Percentiles rank a stretch among this genome's conserved stretches.
Conservation (phyloP, 2,113 vertebrate genomes). For the Sinocyclocheilus maitianheensis region DNA sequence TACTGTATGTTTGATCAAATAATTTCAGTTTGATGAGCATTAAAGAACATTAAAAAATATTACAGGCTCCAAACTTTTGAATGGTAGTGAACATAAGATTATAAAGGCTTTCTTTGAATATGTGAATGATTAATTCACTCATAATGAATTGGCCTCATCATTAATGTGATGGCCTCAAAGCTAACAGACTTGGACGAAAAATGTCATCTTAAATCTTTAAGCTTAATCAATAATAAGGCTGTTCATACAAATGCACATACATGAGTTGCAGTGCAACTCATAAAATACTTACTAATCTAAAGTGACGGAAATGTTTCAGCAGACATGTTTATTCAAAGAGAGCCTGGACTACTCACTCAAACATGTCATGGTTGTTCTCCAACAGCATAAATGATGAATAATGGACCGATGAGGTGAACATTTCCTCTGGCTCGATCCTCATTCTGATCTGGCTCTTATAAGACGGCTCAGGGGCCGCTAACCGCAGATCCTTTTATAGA, state of each 20-base stretch:
- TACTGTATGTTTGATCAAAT: not conserved
- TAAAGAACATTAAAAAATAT: not conserved
- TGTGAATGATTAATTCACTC: too few relatives aligned
- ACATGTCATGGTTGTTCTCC: conserved; percentile 7
- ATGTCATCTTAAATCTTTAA: not conserved
- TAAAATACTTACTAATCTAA: not conserved
- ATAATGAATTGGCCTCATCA: too few relatives aligned
- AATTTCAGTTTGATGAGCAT: not conserved
- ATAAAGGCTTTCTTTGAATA: too few relatives aligned
- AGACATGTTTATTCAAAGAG: not conserved
- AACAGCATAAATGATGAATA: not conserved
- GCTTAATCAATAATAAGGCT: not conserved
- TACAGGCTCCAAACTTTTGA: not conserved
- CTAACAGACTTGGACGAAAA: not conserved
- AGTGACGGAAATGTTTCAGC: not conserved
- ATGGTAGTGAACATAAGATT: too few relatives aligned
- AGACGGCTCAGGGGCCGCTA: not conserved
- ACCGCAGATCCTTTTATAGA: conserved; percentile 23
- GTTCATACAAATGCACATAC: not conserved
- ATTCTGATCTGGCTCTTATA: not conserved
- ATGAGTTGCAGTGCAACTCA: not conserved
- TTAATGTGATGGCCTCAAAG: too few relatives aligned
- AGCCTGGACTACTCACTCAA: conserved; percentile 7
- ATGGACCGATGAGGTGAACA: not conserved
- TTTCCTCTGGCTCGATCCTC: not conserved